Percentiles rank a stretch among this genome's conserved stretches.
These are phyloP conservation scores for Gastrophysa polygoni DNA, from an alignment of 2,888 invertebrate genomes.

Conservation along the genomic window DNA sequence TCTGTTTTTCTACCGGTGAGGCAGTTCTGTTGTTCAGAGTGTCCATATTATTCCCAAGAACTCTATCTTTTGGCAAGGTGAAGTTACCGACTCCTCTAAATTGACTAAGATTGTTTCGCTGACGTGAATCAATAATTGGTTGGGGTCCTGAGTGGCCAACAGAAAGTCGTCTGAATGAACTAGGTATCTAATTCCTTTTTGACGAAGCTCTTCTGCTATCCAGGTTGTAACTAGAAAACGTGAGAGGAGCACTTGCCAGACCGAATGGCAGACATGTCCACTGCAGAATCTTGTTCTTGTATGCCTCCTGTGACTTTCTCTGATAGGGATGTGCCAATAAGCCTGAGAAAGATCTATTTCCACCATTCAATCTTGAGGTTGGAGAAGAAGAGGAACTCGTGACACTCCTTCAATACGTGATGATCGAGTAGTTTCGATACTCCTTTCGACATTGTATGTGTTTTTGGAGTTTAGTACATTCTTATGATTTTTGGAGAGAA, in stretches of 20 bases:
- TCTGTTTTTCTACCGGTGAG: not conserved
- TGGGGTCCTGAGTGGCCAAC: conserved; percentile 21
- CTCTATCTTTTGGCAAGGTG: conserved; percentile 16
- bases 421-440: not conserved
- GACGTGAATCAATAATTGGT: conserved; percentile 2
- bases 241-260: conserved; percentile 37
- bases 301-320: conserved; percentile 16
- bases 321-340: conserved; percentile 25
- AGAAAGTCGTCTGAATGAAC: conserved; percentile 42
- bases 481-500: not conserved
- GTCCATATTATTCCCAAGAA: conserved; percentile 25
- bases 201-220: conserved; percentile 32
- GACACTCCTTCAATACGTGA: not conserved
- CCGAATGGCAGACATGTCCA: conserved; percentile 39
- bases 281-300: conserved; percentile 10
- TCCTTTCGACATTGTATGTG: not conserved
- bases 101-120: conserved; percentile 10
- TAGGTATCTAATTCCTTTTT: conserved; percentile 33
- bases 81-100: conserved; percentile 17
- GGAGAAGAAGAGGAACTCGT: conserved; percentile 16
- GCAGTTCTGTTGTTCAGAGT: not conserved
- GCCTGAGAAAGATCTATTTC: conserved; percentile 24
- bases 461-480: not conserved
- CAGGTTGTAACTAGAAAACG: conserved; percentile 41
- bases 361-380: conserved; percentile 14